These are phyloP conservation scores for Crossaster papposus DNA, from an alignment of 53 echinoderm and acorn worm species.

Conservation along the genomic window DNA sequence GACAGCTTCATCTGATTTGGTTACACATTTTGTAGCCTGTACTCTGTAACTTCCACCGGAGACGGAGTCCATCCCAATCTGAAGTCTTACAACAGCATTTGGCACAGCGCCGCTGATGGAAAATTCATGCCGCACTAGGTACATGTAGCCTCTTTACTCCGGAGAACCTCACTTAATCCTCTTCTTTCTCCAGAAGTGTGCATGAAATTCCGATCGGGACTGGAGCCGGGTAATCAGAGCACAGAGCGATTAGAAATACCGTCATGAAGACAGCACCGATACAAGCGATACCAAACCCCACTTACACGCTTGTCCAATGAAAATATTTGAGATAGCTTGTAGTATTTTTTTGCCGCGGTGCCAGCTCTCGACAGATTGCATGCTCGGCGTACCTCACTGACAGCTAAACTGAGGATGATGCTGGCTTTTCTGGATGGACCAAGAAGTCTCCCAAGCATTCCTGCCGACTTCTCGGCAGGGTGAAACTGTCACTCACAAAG, in stretches of 20 bases:
- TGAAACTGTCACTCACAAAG: constrained; percentile 50
- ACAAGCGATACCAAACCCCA: constrained; percentile 9
- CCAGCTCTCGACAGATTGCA: constrained; percentile 32
- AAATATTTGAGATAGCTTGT: constrained; percentile 43
- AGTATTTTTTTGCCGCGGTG: constrained; percentile 24
- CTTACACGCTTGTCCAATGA: constrained; percentile 12
- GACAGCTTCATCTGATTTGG: constrained; percentile 4
- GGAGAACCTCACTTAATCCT: constrained; percentile 22
- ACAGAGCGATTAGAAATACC: not conserved
- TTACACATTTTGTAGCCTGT: constrained; percentile 15
- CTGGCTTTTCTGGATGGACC: not conserved
- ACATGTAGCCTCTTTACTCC: constrained; percentile 3
- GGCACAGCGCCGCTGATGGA: constrained; percentile 31
- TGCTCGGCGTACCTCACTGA: constrained; percentile 32
- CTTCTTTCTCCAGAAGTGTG: constrained; percentile 32
- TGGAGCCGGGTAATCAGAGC: constrained; percentile 37
- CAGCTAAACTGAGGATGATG: constrained; percentile 57
- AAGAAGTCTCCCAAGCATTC: constrained; percentile 6
- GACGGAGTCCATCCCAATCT: not conserved
- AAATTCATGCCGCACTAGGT: constrained; percentile 15
- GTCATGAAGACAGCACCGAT: not conserved
- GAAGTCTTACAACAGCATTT: not conserved
- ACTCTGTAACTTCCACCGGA: not conserved
- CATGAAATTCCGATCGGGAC: constrained; percentile 46
- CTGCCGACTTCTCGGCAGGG: constrained; percentile 41